Base-by-base conservation (phyloP, 2,113 vertebrate genomes). In the Indicator maculatus region DNA sequence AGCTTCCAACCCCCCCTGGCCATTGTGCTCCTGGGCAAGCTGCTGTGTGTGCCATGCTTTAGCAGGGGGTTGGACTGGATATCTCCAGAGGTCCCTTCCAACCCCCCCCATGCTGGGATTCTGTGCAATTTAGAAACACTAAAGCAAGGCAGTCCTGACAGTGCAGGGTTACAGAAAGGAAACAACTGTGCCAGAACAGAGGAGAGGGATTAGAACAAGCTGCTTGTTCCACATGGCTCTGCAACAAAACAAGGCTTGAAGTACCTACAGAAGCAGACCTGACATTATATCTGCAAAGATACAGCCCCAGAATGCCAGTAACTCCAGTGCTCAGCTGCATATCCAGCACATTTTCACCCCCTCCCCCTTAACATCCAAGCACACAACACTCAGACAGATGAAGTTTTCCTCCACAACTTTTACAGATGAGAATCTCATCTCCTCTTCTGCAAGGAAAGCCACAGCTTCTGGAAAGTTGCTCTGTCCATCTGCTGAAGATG, bases 121-220 rank as follows among this genome's bases (percentile, higher is more conserved):
- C 50, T 70, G 86, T 55, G 80, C 56, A 77, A 86, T 96, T 96
- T 86, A 93, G 98, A 67, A 98, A 86, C 97, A 98, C 98, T 98
- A 98, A 96, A 90, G 74, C 83, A 96, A 96, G 96, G 60, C 53
- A 85, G 93, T 67, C 87, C 95, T 70, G 33, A 85, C 95, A 97
- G 97, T 72, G 96, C 92, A 96, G 92, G 82, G 82, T 77, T 92
- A 92, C 78, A 73, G 86, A 92, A 91, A 78, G 78, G 83, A 96
- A 97, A 89, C 74, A 93, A 90, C 36, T 75, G 70, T 78, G 9
- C 67, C 79, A 95, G 93, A 45, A 96, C 96, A 97, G 97, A 96
- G 95, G 95, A 98, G 93, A 97, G 95, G 79, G 95, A 97, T 97
- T 97, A 97, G 96, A 98, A 96, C 96, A 96, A 94, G 73, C 82